Evolutionary conservation across 2,797 vertebrate species (phyloP), one percentile per base, ranked within the genome.

Genomic region (Anguilla pacifica): DNA sequence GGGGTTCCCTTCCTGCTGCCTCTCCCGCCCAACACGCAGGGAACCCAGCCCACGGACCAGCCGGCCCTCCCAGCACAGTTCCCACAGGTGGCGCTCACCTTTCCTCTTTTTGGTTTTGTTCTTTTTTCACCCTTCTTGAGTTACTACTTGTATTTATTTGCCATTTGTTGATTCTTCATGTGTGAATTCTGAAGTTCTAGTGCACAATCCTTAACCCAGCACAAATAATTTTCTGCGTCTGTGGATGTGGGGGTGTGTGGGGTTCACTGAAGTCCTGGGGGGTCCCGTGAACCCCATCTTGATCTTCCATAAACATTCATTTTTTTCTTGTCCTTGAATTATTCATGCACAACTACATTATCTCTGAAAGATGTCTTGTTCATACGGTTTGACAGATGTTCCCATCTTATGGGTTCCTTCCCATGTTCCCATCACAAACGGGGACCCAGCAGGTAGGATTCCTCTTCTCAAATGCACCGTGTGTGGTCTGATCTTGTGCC

Each of bases 401-500:
- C 59, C 85, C 92, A 53, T 67, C 91, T 17, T 93, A 93, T 67
- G 90, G 89, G 85, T 93, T 92, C 72, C 35, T 92, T 39, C 92
- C 93, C 19, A 0, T 92, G 35, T 88, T 92, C 5, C 85, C 91
- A 57, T 84, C 93, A 25, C 88, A 86, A 35, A 90, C 92, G 49
- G 81, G 61, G 4, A 93, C 93, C 88, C 92, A 94, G 31, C 53
- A 86, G 93, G 94, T 95, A 92, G 93, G 92, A 89, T 72, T 46
- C 46, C 79, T 2, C 19, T 74, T 55, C 61, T 22, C 6, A 4
- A 9, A 0, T 43, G 35, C 25, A 31, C 77, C 77, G 5, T 43
- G 35, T 81, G 31, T 22, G 77, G 77, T 81, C 39, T 39, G 31
- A 74, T 74, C 70, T 28, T 28, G 70, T 39, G n/a, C 15, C 57